Evolutionary conservation across 2,113 vertebrate genomes (phyloP).

Genomic region (Callospermophilus lateralis): DNA sequence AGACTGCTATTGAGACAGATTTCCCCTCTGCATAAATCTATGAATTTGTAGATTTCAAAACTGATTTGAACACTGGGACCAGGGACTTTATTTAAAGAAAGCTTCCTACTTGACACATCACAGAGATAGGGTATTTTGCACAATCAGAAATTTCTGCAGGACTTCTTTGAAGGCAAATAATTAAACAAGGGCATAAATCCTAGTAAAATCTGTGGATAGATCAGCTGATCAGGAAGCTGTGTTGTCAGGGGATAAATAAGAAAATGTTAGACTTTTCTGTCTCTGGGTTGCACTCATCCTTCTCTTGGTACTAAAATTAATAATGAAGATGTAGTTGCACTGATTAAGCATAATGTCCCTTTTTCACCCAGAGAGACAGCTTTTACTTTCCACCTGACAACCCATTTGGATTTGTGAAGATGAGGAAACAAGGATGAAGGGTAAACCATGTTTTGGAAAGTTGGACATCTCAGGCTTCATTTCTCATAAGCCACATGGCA

Average conservation of each 20-base stretch:
- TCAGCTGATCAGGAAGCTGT: slow-evolving; percentile 88
- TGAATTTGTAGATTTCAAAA: slow-evolving; percentile 88
- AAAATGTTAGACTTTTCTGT: slow-evolving; percentile 88
- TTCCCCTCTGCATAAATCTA: slow-evolving; percentile 91
- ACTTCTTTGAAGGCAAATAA: slow-evolving; percentile 88
- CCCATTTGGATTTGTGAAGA: slow-evolving; percentile 83
- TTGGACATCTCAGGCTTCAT: slow-evolving; percentile 82
- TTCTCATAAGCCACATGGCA: slow-evolving; percentile 79
- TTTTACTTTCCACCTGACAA: slow-evolving; percentile 88
- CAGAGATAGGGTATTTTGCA: slow-evolving; percentile 88
- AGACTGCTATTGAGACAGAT: slow-evolving; percentile 89
- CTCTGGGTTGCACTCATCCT: slow-evolving; percentile 86
- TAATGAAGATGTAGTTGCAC: slow-evolving; percentile 87
- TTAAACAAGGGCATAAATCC: slow-evolving; percentile 90
- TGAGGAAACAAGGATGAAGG: slow-evolving; percentile 84
- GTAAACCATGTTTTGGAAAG: slow-evolving; percentile 72
- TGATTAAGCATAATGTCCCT: slow-evolving; percentile 86
- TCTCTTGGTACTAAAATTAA: slow-evolving; percentile 88
- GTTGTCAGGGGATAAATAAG: slow-evolving; percentile 89
- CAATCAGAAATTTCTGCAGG: slow-evolving; percentile 90
- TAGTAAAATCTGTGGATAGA: slow-evolving; percentile 87
- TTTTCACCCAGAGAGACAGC: slow-evolving; percentile 88
- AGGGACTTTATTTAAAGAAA: slow-evolving; percentile 89
- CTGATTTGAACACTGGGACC: slow-evolving; percentile 88
- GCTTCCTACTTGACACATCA: slow-evolving; percentile 88